Percentiles rank a stretch among this genome's conserved stretches.
Conservation (phyloP, 2,888 invertebrate species). For the Mythimna lalbum region DNA sequence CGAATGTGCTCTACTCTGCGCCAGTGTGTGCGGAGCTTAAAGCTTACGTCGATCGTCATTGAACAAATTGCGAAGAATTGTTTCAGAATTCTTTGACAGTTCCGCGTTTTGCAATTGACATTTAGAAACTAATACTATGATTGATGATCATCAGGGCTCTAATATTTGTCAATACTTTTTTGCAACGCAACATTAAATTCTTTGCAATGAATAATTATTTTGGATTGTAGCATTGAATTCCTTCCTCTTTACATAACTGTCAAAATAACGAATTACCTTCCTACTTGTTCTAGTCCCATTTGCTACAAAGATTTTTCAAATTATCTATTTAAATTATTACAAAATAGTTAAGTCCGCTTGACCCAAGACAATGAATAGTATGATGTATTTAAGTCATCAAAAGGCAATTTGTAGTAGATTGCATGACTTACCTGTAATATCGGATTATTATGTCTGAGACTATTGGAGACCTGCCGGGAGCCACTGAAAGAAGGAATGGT, state of each 20-base stretch:
- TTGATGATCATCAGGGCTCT: neutral
- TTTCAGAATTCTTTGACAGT: neutral
- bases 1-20: no score
- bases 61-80: neutral
- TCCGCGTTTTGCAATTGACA: neutral
- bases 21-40: no score
- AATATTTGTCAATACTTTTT: no score
- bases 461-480: conserved; percentile 45
- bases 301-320: conserved; percentile 20
- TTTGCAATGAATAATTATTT: neutral
- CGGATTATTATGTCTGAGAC: conserved; percentile 57
- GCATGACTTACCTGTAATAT: conserved; percentile 57
- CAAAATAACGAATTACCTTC: neutral
- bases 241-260: conserved; percentile 10
- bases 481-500: conserved; percentile 35
- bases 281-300: conserved; percentile 5
- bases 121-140: neutral
- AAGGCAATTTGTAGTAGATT: conserved; percentile 39
- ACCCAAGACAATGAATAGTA: conserved; percentile 16
- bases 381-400: conserved; percentile 41
- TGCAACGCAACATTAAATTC: neutral
- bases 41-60: neutral
- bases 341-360: conserved; percentile 15
- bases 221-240: neutral
- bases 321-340: conserved; percentile 35